These are phyloP conservation scores for Pseudomugil gertrudae DNA, from an alignment of 2,797 vertebrate genomes.

Conservation along the genomic window DNA sequence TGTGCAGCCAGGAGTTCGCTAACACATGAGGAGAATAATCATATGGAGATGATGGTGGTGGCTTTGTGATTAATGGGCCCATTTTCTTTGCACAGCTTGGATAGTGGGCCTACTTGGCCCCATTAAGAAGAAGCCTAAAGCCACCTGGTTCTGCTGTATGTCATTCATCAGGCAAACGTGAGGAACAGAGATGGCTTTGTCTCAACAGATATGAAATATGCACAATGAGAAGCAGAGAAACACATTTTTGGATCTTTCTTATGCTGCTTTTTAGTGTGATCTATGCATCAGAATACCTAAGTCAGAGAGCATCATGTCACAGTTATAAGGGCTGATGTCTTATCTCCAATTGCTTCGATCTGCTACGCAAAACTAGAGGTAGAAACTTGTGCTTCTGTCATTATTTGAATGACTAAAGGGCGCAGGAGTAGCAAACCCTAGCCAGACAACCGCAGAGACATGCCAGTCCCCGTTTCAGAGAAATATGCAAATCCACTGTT, in stretches of 20 bases:
- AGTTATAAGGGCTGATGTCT: slow-evolving; percentile 15
- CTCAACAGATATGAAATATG: slow-evolving; percentile 37
- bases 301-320: slow-evolving; percentile 19
- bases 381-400: slow-evolving; percentile 36
- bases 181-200: slow-evolving; percentile 49
- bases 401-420: slow-evolving; percentile 52
- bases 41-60: slow-evolving; percentile 76
- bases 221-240: slow-evolving; percentile 20
- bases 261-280: slow-evolving; percentile 27
- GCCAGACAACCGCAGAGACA: slow-evolving; percentile 61
- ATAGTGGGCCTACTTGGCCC: slow-evolving; percentile 75
- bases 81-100: slow-evolving; percentile 77
- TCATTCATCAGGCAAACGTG: slow-evolving; percentile 70
- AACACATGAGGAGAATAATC: slow-evolving; percentile 74
- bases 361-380: slow-evolving; percentile 37
- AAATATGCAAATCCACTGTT: slow-evolving; percentile 89
- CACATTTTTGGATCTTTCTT: slow-evolving; percentile 11
- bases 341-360: slow-evolving; percentile 46
- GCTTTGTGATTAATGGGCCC: slow-evolving; percentile 78
- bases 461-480: slow-evolving; percentile 81
- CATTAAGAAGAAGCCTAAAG: slow-evolving; percentile 75
- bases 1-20: slow-evolving; percentile 57
- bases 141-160: slow-evolving; percentile 54
- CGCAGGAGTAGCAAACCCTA: slow-evolving; percentile 37
- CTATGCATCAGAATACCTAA: slow-evolving; percentile 24